Evolutionary conservation across 2,797 vertebrate genomes (phyloP).

Genomic region (Dallia pectoralis): DNA sequence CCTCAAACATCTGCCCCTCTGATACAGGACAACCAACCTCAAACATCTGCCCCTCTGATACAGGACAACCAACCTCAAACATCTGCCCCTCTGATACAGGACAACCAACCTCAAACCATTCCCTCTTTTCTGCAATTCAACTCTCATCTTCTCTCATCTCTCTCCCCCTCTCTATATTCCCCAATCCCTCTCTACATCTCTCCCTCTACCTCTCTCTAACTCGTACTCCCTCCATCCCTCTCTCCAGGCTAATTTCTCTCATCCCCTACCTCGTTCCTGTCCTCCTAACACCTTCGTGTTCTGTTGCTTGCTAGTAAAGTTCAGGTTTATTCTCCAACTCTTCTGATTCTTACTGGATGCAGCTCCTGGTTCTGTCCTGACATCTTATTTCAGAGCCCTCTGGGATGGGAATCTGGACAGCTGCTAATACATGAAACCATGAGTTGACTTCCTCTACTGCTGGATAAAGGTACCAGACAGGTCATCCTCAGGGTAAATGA

Average conservation of each 20-base stretch:
- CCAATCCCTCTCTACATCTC: background rate
- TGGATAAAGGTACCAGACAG: slow-evolving; percentile 61
- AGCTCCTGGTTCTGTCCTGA: slow-evolving; percentile 41
- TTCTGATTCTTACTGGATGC: slow-evolving; percentile 24
- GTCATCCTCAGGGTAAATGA: slow-evolving; percentile 62
- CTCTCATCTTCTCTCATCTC: too few relatives aligned
- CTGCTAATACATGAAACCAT: slow-evolving; percentile 63
- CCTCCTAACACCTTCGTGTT: background rate
- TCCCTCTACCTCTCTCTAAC: background rate
- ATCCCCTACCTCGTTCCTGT: background rate
- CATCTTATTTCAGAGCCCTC: slow-evolving; percentile 55
- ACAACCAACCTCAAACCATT: too few relatives aligned
- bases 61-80: too few relatives aligned
- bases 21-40: too few relatives aligned
- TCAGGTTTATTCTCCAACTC: slow-evolving; percentile 19
- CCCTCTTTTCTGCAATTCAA: too few relatives aligned
- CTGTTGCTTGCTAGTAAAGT: slow-evolving; percentile 21
- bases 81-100: too few relatives aligned
- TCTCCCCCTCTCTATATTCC: too few relatives aligned
- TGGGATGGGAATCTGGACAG: slow-evolving; percentile 47
- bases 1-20: too few relatives aligned
- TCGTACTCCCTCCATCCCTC: background rate
- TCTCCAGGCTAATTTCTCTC: background rate
- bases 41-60: too few relatives aligned
- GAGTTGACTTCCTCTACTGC: slow-evolving; percentile 61